These are phyloP conservation scores for Crossaster papposus DNA, from an alignment of 53 echinoderm and acorn worm species.

Conservation along the genomic window DNA sequence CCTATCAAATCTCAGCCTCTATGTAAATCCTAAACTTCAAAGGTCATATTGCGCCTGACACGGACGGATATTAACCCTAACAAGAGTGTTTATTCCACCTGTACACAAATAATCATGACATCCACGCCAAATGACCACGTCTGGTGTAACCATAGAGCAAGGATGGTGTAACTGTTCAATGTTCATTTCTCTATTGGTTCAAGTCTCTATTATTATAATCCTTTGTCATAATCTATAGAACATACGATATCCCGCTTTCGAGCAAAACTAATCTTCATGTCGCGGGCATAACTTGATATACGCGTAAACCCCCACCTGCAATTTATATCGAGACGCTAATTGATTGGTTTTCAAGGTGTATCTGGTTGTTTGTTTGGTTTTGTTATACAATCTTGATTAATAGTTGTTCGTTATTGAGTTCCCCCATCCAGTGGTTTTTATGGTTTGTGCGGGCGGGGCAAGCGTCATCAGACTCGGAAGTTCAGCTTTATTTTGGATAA, in stretches of 20 bases:
- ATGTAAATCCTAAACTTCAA: no score
- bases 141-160: no score
- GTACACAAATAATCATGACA: no score
- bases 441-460: background rate
- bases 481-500: no score
- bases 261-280: background rate
- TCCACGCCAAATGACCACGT: no score
- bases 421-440: background rate
- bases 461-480: no score
- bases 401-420: background rate
- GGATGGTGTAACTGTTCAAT: no score
- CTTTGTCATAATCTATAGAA: background rate
- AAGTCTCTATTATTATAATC: background rate
- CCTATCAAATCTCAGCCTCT: no score
- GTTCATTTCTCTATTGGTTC: no score
- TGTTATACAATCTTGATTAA: background rate
- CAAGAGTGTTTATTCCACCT: no score
- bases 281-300: background rate
- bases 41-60: no score
- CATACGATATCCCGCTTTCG: background rate
- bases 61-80: no score
- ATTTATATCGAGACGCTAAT: conserved; percentile 14
- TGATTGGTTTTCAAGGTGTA: background rate
- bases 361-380: background rate
- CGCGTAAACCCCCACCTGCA: background rate